phyloP scores from a whole-genome alignment of 2,113 vertebrate genomes.

The Gavia stellata region DNA sequence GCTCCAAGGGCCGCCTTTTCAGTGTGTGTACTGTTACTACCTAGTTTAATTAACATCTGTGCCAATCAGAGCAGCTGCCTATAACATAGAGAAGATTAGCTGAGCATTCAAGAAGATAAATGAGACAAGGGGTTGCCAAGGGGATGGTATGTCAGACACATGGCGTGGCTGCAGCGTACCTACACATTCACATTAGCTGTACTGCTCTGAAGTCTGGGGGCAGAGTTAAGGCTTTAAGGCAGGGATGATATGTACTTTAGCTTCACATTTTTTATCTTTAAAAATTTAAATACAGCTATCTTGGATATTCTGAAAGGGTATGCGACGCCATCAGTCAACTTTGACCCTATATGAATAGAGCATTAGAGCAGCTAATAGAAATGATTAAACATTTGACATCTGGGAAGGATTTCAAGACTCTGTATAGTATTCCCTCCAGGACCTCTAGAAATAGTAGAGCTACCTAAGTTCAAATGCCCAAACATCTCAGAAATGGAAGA shows the following conservation, averaged over 20 bases:
- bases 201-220: not conserved
- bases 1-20: not conserved
- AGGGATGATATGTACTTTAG: not conserved
- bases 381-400: not conserved
- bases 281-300: not conserved
- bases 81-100: constrained; percentile 42
- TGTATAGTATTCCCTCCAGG: not conserved
- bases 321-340: not conserved
- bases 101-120: constrained; percentile 56
- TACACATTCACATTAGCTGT: not conserved
- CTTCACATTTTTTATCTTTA: not conserved
- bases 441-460: not conserved
- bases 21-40: constrained; percentile 19
- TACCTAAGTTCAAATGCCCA: not conserved
- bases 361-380: not conserved
- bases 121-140: constrained; percentile 57
- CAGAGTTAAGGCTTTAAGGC: not conserved
- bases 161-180: not conserved
- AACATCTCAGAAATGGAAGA: not conserved
- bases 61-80: constrained; percentile 64
- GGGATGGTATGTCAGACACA: constrained; percentile 38
- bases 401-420: not conserved
- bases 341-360: not conserved
- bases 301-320: not conserved
- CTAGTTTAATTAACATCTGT: constrained; percentile 65